Evolutionary conservation across 2,113 vertebrate species (phyloP), one percentile per base, ranked within the genome.

Genomic region (Eretmochelys imbricata): DNA sequence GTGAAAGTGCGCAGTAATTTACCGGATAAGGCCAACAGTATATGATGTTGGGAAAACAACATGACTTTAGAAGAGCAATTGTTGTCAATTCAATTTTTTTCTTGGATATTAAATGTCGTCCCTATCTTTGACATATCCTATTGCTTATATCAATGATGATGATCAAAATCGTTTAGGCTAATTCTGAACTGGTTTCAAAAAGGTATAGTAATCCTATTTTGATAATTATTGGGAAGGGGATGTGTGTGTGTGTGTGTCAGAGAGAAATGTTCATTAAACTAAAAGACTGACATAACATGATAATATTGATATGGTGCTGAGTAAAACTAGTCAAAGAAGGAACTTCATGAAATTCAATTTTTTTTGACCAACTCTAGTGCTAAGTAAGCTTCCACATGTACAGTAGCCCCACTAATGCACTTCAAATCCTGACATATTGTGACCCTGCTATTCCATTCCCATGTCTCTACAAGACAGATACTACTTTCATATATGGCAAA

Each of bases 401-500:
- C 29, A 90, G 42, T 59, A 93, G 85, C 55, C 25, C 17, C 89
- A 22, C 14, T 96, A 5, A 31, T 54, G 38, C 86, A 20, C 94
- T 94, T 93, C 83, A 82, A 48, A 88, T n/a, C 5, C 38, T 86
- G 49, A 94, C 38, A 27, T 95, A 49, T 53, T 72, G 88, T 92
- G 10, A 95, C 3, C 82, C 29, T 50, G 78, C 90, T 88, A 84
- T 80, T 93, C 46, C 86, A 25, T 86, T 89, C 22, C 72, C 86
- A 14, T 4, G 46, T 57, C 53, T 5, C 11, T 80, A 51, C 76
- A 95, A 53, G 49, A 55, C 35, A 65, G 29, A 82, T 65, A 35
- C 7, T 65, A 69, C 90, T 94, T 90, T 94, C 46, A 89, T 84
- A 95, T 62, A 89, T 2, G 69, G 14, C 20, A 90, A 82, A 93